phyloP scores from a whole-genome alignment of 2,113 vertebrate genomes.

The Lipotes vexillifer region DNA sequence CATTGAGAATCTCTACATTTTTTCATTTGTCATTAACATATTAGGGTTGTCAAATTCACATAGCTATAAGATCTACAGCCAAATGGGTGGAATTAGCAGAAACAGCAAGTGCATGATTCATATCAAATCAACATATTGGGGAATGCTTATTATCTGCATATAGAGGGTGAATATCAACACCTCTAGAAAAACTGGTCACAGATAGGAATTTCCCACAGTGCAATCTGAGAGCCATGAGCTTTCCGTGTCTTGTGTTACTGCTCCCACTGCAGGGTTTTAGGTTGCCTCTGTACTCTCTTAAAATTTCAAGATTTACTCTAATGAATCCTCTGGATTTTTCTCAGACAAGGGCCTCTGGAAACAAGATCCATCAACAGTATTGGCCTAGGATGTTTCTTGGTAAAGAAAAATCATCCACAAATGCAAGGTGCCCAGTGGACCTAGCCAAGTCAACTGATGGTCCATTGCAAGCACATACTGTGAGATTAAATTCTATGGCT shows the following conservation, averaged over 20 bases:
- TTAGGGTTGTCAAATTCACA: not conserved
- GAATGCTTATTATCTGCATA: not conserved
- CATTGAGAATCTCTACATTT: not conserved
- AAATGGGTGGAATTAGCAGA: not conserved
- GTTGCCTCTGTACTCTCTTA: not conserved
- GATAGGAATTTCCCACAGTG: not conserved
- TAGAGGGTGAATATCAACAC: not conserved
- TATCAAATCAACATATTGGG: not conserved
- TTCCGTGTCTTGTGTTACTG: not conserved
- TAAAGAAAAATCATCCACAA: not conserved
- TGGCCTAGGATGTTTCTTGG: not conserved
- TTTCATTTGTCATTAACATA: not conserved
- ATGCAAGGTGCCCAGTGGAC: not conserved
- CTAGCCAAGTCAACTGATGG: not conserved
- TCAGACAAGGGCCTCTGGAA: not conserved
- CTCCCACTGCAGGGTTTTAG: not conserved
- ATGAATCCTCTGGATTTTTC: not conserved
- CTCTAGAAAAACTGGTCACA: not conserved
- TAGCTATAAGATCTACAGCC: not conserved
- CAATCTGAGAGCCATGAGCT: not conserved
- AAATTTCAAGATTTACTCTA: not conserved
- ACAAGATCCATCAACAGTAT: not conserved
- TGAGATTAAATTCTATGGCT: not conserved
- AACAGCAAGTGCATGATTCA: not conserved
- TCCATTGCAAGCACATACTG: not conserved